A percentile compares a stretch with the other conserved stretches of the same genome.
Evolutionary conservation across 2,797 vertebrate species (phyloP).

Genomic region (Falco columbarius): DNA sequence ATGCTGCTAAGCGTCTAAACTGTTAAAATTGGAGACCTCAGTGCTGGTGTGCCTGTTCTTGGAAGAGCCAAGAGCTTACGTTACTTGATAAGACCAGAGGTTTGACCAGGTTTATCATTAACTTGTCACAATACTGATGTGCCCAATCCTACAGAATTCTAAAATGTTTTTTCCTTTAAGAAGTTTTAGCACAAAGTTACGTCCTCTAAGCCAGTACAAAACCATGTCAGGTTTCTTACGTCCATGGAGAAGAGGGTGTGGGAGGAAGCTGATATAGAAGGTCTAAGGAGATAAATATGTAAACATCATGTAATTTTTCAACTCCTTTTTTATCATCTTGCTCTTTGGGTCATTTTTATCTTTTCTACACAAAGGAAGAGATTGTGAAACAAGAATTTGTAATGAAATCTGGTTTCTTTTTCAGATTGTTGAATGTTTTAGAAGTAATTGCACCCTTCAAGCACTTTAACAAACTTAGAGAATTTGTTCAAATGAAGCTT

Average conservation of each 20-base stretch:
- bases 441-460: slow-evolving; percentile 99
- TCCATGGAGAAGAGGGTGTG: accelerated
- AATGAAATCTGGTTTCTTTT: background rate
- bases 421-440: slow-evolving; percentile 96
- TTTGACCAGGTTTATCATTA: background rate
- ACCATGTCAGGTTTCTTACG: accelerated
- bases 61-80: accelerated
- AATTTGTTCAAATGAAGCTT: slow-evolving; percentile 99
- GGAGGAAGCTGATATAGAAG: background rate
- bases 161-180: accelerated
- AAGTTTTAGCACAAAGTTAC: background rate
- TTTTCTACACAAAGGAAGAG: background rate
- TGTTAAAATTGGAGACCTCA: accelerated
- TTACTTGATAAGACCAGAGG: background rate
- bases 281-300: background rate
- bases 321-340: background rate
- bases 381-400: background rate
- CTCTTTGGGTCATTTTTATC: background rate
- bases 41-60: background rate
- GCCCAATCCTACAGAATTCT: background rate
- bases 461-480: slow-evolving; percentile 99
- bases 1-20: background rate
- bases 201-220: background rate
- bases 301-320: background rate
- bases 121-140: accelerated